These are phyloP conservation scores for Sebastes glaucus DNA, from an alignment of 2,797 vertebrate species.

Conservation along the genomic window DNA sequence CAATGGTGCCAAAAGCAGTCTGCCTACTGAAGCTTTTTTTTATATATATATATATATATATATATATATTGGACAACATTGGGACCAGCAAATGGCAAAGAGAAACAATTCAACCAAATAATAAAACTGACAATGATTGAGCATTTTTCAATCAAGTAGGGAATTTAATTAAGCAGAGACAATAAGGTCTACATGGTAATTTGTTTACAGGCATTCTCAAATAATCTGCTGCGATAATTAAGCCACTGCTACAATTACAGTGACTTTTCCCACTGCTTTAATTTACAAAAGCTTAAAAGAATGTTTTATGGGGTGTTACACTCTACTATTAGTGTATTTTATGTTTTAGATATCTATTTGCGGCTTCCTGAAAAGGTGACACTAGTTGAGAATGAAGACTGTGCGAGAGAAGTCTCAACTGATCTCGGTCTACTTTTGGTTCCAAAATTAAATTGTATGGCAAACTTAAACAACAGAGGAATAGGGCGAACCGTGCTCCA, in stretches of 20 bases:
- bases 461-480: background rate
- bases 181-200: background rate
- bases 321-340: background rate
- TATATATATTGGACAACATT: background rate
- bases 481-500: background rate
- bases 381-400: background rate
- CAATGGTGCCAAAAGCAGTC: too few species aligned
- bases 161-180: constrained; percentile 11
- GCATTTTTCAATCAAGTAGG: background rate
- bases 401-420: background rate
- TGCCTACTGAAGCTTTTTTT: too few species aligned
- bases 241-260: background rate
- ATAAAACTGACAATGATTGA: background rate
- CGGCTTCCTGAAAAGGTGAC: background rate
- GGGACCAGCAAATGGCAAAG: background rate
- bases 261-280: background rate
- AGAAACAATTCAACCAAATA: background rate
- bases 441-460: background rate
- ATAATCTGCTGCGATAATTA: constrained; percentile 8
- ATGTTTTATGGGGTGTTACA: background rate
- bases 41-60: too few species aligned
- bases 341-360: background rate
- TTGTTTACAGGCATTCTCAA: background rate
- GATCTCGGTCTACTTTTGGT: background rate
- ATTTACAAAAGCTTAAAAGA: background rate